Base-by-base conservation (phyloP, 2,888 invertebrate genomes). In the Agonopterix heracliana region DNA sequence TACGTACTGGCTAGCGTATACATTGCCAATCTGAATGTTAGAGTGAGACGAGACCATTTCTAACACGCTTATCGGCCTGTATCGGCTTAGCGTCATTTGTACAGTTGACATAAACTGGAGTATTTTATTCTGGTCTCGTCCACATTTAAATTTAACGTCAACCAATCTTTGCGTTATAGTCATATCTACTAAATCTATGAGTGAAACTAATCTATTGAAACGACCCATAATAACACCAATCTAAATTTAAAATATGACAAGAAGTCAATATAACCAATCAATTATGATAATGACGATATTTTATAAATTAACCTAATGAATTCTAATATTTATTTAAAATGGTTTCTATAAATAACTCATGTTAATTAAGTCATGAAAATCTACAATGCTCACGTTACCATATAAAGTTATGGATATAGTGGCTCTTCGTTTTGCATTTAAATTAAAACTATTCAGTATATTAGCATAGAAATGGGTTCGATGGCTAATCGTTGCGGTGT, bases 401-500 rank as follows among this genome's bases (percentile, higher is more conserved):
- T 35, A 44, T 42, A 43, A 45, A 9, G 38, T 38, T 44, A 46
- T 52, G 9, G 40, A 34, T 9, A 46, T 41, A 52, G 49, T 46
- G 17, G 41, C 44, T 41, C 36, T 12, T 26, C 38, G 41, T 49
- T 53, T 53, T 49, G 51, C 53, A 53, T 55, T 47, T 51, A 49
- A 56, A 56, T 56, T 53, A 75, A 74, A 76, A 78, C 78, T 78
- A 77, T 74, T 71, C 69, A 63, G 60, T 60, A 59, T 71, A 81
- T 81, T 81, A 78, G 73, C 80, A 81, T 80, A 79, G 76, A 79
- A 78, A 81, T 78, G 68, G 78, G 70, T 79, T 80, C 78, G 81
- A 84, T 81, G 71, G 81, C 78, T 86, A 86, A 86, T 87, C 84
- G 80, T 69, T 72, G 81, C 76, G 80, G 81, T 85, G 86, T 86